Percentiles rank a stretch among this genome's conserved stretches.
phyloP scores from a whole-genome alignment of 2,113 vertebrate species.

The Daphoenositta chrysoptera region DNA sequence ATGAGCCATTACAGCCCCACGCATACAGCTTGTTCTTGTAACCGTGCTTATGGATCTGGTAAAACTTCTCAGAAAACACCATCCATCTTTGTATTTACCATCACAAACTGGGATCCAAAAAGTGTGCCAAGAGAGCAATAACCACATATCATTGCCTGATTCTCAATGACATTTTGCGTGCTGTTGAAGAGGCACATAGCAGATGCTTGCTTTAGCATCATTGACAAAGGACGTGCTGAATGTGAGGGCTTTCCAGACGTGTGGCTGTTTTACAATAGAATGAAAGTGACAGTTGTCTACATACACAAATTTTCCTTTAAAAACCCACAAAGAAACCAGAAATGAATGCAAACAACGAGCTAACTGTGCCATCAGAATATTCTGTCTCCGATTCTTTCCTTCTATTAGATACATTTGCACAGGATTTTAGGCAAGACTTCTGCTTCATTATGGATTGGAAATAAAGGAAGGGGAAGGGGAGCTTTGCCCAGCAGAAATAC shows the following conservation, averaged over 20 bases:
- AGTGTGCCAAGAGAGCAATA: not conserved
- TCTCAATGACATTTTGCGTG: not conserved
- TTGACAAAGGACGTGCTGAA: not conserved
- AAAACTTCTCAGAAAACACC: not conserved
- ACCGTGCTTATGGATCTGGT: not conserved
- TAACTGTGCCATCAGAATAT: not conserved
- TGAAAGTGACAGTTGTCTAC: not conserved
- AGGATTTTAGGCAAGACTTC: not conserved
- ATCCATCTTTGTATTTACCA: not conserved
- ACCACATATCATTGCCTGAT: not conserved
- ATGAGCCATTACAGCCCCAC: not conserved
- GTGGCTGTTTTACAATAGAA: not conserved
- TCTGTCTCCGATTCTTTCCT: not conserved
- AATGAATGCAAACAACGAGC: not conserved
- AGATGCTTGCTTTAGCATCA: not conserved
- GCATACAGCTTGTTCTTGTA: not conserved
- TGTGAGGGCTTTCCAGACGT: not conserved
- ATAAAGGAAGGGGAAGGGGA: not conserved
- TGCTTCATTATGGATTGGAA: not conserved
- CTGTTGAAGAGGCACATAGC: not conserved
- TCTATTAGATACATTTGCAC: not conserved
- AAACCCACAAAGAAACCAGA: not conserved
- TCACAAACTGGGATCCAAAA: not conserved
- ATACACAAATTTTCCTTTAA: not conserved
- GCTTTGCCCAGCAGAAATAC: not conserved